A percentile compares a stretch with the other conserved stretches of the same genome.
These are phyloP conservation scores for Holacanthus passer DNA, from an alignment of 2,113 vertebrate species.

Conservation along the genomic window DNA sequence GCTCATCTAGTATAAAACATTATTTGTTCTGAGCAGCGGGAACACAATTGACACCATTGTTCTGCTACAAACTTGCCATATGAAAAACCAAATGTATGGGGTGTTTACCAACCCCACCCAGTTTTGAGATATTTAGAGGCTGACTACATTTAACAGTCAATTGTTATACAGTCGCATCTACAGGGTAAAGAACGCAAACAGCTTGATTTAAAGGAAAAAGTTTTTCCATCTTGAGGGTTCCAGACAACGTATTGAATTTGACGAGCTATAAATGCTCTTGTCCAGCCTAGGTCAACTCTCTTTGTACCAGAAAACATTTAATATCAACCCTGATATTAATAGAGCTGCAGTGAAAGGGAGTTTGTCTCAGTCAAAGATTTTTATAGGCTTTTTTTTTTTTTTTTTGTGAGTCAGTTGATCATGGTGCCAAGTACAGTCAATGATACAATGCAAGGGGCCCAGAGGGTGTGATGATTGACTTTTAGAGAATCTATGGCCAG, in stretches of 20 bases:
- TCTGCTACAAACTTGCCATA: constrained; percentile 72
- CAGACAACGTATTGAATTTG: background rate
- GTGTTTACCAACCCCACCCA: constrained; percentile 24
- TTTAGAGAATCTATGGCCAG: background rate
- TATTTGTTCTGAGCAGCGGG: constrained; percentile 89
- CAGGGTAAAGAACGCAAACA: background rate
- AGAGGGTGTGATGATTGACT: constrained; percentile 13
- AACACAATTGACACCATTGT: constrained; percentile 85
- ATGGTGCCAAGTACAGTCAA: background rate
- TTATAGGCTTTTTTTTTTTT: constrained; percentile 8
- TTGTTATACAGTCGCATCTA: constrained; percentile 25
- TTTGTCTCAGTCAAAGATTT: constrained; percentile 2
- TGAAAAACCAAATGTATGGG: constrained; percentile 73
- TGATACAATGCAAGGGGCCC: background rate
- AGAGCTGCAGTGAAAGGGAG: background rate
- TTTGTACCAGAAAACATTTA: background rate
- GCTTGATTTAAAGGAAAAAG: background rate
- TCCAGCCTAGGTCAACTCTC: background rate
- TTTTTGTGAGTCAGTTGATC: constrained; percentile 37
- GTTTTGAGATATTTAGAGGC: constrained; percentile 37
- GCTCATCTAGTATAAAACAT: constrained; percentile 92
- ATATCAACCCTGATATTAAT: background rate
- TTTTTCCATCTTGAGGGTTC: background rate
- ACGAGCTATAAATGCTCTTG: background rate
- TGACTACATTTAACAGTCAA: constrained; percentile 16